Evolutionary conservation across 2,888 invertebrate species (phyloP), one percentile per base, ranked within the genome.

Genomic region (Nymphalis polychloros): DNA sequence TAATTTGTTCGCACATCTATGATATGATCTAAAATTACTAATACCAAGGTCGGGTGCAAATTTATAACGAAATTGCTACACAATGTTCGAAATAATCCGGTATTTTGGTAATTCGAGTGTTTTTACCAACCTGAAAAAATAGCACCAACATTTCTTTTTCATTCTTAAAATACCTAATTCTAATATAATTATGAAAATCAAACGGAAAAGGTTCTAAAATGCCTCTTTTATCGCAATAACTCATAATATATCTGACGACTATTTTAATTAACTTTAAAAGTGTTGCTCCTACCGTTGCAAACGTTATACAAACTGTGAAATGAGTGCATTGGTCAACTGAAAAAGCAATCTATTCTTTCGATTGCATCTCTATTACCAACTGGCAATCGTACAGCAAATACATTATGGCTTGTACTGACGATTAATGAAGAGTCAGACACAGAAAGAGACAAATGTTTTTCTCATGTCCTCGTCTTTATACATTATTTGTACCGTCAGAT

Each of bases 381-480:
- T 55, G n/a, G 55, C 55, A 53, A 53, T 27, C 53, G 23, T 23
- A 53, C 27, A 53, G 53, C 53, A 55, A 55, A 55, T 55, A 31
- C 27, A 55, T 55, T 31, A 55, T n/a, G 16, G 55, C 27, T n/a
- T 55, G 55, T 55, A 27, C 49, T n/a, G 49, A 49, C 70, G 68
- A 64, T 66, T 68, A 69, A 71, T 68, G 64, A 71, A 71, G 70
- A 72, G 68, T 64, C 65, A 16, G 13, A 6, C 23, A 57, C 69
- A 68, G 69, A 71, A 74, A 72, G 70, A 70, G 74, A 73, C 75
- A 76, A 76, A 75, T 6, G 27, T 31, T 31, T 6, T 73, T 73
- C 70, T 72, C 71, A 70, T 63, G 63, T 59, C 65, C 49, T 27
- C 52, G 63, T 68, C 68, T 67, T 72, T 76, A 73, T 67, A 72